phyloP scores from a whole-genome alignment of 2,888 invertebrate species.

The Chloroclysta siterata region DNA sequence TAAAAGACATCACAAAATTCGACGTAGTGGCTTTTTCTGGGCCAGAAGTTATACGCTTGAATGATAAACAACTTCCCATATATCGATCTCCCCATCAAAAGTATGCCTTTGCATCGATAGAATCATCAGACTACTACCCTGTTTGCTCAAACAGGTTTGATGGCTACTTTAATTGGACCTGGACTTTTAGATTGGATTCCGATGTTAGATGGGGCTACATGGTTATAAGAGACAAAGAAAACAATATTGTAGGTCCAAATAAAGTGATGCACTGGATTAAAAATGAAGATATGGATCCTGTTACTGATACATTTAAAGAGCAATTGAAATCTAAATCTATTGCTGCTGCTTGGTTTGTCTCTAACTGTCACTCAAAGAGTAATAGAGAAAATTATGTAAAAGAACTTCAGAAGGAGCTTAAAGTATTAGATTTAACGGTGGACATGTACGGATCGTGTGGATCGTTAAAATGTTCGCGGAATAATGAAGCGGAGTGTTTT shows the following conservation, averaged over 20 bases:
- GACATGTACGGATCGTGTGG: slow-evolving; percentile 62
- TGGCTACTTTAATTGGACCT: slow-evolving; percentile 73
- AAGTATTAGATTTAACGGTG: slow-evolving; percentile 46
- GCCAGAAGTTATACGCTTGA: slow-evolving; percentile 51
- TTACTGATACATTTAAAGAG: slow-evolving; percentile 47
- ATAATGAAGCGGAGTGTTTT: slow-evolving; percentile 43
- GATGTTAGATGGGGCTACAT: slow-evolving; percentile 68
- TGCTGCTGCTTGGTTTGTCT: slow-evolving; percentile 60
- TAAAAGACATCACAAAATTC: slow-evolving; percentile 56
- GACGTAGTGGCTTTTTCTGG: slow-evolving; percentile 66
- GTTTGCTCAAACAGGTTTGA: slow-evolving; percentile 55
- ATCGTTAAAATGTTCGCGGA: slow-evolving; percentile 44
- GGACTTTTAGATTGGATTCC: slow-evolving; percentile 68
- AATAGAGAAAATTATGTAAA: slow-evolving; percentile 43
- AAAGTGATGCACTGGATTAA: slow-evolving; percentile 57
- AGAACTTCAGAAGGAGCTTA: slow-evolving; percentile 44
- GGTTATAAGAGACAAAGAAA: slow-evolving; percentile 49
- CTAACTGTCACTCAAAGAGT: slow-evolving; percentile 52
- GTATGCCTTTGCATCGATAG: slow-evolving; percentile 65
- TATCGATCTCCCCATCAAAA: slow-evolving; percentile 60
- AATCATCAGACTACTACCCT: slow-evolving; percentile 65
- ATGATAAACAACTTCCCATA: slow-evolving; percentile 43
- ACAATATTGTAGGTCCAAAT: slow-evolving; percentile 54
- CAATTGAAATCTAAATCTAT: slow-evolving; percentile 49
- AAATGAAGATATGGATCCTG: slow-evolving; percentile 53